These are phyloP conservation scores for Proales similis DNA, from an alignment of 1,140 invertebrate species.

Conservation along the genomic window DNA sequence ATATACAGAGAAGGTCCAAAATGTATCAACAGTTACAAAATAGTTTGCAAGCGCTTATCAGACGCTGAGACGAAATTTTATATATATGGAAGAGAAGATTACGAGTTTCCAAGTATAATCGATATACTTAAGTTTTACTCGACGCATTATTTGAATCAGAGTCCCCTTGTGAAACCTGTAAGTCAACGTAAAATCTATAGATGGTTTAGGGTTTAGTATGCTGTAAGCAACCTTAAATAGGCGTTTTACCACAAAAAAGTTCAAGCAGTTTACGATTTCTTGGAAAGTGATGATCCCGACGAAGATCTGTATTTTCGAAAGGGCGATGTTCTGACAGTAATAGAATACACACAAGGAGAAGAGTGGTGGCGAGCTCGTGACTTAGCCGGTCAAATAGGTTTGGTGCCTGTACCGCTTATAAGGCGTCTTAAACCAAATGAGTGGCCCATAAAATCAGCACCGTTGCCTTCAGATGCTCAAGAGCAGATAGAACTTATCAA, in stretches of 20 bases:
- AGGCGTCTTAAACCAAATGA: constrained; percentile 21
- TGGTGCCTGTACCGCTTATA: constrained; percentile 23
- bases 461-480: too few species aligned
- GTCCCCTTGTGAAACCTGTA: constrained; percentile 18
- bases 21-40: constrained; percentile 37
- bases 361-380: constrained; percentile 28
- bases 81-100: constrained; percentile 33
- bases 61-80: background rate
- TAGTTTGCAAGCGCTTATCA: constrained; percentile 4
- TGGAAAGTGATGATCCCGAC: constrained; percentile 34
- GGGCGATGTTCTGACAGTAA: constrained; percentile 10
- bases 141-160: constrained; percentile 32
- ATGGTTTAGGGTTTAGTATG: background rate
- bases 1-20: constrained; percentile 24
- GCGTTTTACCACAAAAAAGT: constrained; percentile 36
- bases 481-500: too few species aligned
- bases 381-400: constrained; percentile 5
- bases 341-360: constrained; percentile 35
- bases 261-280: constrained; percentile 11
- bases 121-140: constrained; percentile 32
- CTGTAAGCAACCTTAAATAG: background rate
- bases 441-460: too few species aligned
- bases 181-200: background rate
- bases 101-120: constrained; percentile 14
- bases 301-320: constrained; percentile 37